These are phyloP conservation scores for Eudemis profundana DNA, from an alignment of 2,888 invertebrate genomes.

Conservation along the genomic window DNA sequence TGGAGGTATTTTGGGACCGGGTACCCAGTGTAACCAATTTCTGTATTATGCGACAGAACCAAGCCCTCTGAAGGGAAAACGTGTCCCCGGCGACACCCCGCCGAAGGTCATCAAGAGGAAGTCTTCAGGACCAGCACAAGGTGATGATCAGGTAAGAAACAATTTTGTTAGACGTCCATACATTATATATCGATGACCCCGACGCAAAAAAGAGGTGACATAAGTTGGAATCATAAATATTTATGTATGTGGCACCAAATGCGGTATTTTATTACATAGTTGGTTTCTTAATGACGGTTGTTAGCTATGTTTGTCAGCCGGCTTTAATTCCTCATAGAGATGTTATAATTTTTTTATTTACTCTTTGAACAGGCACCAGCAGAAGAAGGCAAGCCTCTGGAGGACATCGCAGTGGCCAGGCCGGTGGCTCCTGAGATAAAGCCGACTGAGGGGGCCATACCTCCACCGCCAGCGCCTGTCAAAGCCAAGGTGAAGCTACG, in stretches of 20 bases:
- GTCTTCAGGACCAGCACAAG: constrained; percentile 54
- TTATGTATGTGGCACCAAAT: too few relatives aligned
- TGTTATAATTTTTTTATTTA: too few relatives aligned
- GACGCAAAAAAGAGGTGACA: too few relatives aligned
- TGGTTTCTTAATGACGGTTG: too few relatives aligned
- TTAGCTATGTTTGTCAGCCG: too few relatives aligned
- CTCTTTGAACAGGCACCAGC: constrained; percentile 46
- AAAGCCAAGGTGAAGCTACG: constrained; percentile 74
- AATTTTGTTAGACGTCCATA: too few relatives aligned
- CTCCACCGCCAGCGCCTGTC: constrained; percentile 71
- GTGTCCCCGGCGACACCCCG: constrained; percentile 73
- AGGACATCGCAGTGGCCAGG: constrained; percentile 73
- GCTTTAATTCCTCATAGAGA: too few relatives aligned
- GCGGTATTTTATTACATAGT: too few relatives aligned
- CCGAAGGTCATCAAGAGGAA: constrained; percentile 83
- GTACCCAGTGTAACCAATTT: neutral
- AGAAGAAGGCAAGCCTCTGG: constrained; percentile 54
- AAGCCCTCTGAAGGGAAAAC: constrained; percentile 70
- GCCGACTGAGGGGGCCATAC: constrained; percentile 76
- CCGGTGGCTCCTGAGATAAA: constrained; percentile 77
- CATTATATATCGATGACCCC: too few relatives aligned
- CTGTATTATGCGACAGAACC: constrained; percentile 60
- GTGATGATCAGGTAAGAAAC: constrained; percentile 61
- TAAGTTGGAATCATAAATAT: too few relatives aligned
- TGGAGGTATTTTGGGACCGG: too few relatives aligned